Base-by-base conservation (phyloP, 2,888 invertebrate genomes). In the Ecdyonurus torrentis region DNA sequence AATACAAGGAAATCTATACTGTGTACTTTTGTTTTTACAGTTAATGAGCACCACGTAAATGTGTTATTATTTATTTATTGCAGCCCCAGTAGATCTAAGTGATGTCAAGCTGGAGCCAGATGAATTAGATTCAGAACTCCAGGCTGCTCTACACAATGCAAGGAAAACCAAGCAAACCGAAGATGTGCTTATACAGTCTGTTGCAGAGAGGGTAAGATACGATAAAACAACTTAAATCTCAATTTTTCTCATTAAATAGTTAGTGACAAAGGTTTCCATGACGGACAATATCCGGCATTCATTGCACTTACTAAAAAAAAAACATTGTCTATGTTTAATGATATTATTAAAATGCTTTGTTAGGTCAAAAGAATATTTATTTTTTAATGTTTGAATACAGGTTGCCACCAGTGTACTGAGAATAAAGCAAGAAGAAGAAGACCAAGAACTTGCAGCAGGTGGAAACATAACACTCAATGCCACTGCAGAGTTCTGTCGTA, bases 401-500 rank as follows among this genome's bases (percentile, higher is more conserved):
- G 59, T 63, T n/a, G 63, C 60, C 15, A 18, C n/a, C 3, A 19
- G 25, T 25, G 37, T 60, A 19, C 5, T 25, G 19, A 15, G 24
- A 18, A 60, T 25, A n/a, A 7, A 60, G 60, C 60, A 74, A 15
- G 75, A 75, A 66, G 69, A 71, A 2, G 69, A 69, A 20, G 73
- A 72, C 25, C 65, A 66, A 25, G 65, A 64, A 63, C 65, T 37
- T 71, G 75, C 72, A 62, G 68, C 67, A 25, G 75, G 79, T 61
- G 78, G 77, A 2, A 80, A 82, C 68, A 95, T 96, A 71, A 83
- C 88, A 64, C 77, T 97, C 63, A 94, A 97, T 78, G 87, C 93
- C 1, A 96, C 95, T 1, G 95, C 96, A 0, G 97, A 97, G 80
- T 97, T 97, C 78, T 97, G 97, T 72, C 84, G 96, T 70, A 93